Evolutionary conservation across 2,888 invertebrate species (phyloP).

Genomic region (Crocallis elinguaria): DNA sequence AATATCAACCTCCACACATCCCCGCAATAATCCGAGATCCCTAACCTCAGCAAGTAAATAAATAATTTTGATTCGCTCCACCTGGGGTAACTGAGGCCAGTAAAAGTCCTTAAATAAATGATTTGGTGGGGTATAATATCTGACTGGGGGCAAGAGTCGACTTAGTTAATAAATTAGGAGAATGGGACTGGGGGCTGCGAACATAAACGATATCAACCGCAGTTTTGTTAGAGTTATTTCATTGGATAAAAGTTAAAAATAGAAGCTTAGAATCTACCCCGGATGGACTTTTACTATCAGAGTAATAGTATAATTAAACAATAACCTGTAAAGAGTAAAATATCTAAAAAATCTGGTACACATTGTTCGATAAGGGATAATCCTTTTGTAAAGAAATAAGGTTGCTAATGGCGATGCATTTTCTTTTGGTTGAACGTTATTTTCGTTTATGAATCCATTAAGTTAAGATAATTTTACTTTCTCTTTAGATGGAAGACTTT

Average conservation of each 20-base stretch:
- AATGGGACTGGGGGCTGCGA: background rate
- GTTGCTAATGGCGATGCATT: too few species aligned
- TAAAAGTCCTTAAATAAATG: slow-evolving; percentile 13
- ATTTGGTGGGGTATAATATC: background rate
- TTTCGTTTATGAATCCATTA: too few species aligned
- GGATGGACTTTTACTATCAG: too few species aligned
- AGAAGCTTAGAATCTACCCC: too few species aligned
- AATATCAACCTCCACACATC: background rate
- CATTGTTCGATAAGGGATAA: too few species aligned
- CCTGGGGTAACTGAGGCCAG: slow-evolving; percentile 14
- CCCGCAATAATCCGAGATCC: slow-evolving; percentile 10
- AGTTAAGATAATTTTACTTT: too few species aligned
- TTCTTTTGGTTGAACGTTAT: too few species aligned
- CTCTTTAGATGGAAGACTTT: too few species aligned
- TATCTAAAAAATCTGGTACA: too few species aligned
- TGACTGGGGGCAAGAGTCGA: background rate
- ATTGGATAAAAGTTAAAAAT: background rate
- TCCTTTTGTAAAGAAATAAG: too few species aligned
- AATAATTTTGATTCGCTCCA: slow-evolving; percentile 14
- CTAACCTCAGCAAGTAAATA: slow-evolving; percentile 19
- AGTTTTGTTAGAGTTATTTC: background rate
- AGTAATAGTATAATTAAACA: too few species aligned
- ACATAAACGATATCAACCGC: slow-evolving; percentile 6
- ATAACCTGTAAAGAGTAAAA: too few species aligned
- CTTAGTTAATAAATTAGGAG: slow-evolving; percentile 7